Percentiles rank a stretch among this genome's conserved stretches.
phyloP scores from a whole-genome alignment of 2,888 invertebrate species.

The Eupithecia centaureata region DNA sequence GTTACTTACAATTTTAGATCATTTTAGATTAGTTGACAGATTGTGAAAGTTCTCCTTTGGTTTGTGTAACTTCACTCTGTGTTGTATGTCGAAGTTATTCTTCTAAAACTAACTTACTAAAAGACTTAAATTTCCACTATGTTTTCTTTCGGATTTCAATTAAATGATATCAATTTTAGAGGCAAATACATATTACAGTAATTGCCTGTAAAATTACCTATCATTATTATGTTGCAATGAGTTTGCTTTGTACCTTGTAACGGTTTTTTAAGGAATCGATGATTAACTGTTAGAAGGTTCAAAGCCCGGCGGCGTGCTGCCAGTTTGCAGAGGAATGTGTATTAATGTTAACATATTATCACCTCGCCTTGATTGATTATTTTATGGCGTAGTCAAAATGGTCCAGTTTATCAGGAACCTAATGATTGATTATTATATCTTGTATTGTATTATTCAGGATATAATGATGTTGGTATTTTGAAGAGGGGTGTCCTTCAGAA shows the following conservation, averaged over 20 bases:
- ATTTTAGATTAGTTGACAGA: conserved; percentile 19
- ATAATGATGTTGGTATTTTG: not conserved
- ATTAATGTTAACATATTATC: not conserved
- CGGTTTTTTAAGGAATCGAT: conserved; percentile 37
- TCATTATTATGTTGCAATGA: conserved; percentile 44
- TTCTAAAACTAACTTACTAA: conserved; percentile 43
- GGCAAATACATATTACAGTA: conserved; percentile 39
- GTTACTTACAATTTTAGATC: conserved; percentile 11
- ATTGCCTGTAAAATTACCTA: conserved; percentile 44
- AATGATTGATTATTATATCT: not conserved
- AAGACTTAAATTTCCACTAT: conserved; percentile 48
- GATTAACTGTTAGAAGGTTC: conserved; percentile 50
- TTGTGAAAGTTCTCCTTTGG: conserved; percentile 25
- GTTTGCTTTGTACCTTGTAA: conserved; percentile 53
- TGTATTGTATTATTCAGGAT: not conserved
- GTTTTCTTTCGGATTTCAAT: conserved; percentile 43
- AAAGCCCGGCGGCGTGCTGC: conserved; percentile 43
- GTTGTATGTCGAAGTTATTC: conserved; percentile 31
- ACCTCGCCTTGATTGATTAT: not conserved
- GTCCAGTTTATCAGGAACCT: not conserved
- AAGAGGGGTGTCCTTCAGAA: too few species aligned
- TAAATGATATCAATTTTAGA: conserved; percentile 38
- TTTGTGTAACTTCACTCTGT: conserved; percentile 18
- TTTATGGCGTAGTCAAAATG: conserved; percentile 1
- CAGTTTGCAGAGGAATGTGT: conserved; percentile 44